phyloP scores from a whole-genome alignment of 2,113 vertebrate genomes.

The Myotis brandtii region DNA sequence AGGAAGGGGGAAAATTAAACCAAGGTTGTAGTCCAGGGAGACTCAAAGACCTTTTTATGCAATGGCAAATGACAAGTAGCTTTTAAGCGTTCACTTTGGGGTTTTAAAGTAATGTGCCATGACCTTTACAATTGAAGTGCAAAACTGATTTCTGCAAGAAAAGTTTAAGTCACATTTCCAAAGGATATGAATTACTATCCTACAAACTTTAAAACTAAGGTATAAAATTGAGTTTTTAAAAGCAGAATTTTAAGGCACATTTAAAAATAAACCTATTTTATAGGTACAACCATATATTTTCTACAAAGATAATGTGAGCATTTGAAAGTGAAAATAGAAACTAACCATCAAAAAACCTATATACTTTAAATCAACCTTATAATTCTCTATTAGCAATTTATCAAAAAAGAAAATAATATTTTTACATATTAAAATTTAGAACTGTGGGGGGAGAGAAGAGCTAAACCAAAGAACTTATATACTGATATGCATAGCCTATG shows the following conservation, averaged over 20 bases:
- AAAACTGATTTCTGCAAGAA: conserved; percentile 59
- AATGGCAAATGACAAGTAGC: conserved; percentile 17
- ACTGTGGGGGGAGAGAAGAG: background rate
- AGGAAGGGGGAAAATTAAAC: conserved; percentile 38
- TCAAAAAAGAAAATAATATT: background rate
- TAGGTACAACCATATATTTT: background rate
- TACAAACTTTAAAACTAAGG: conserved; percentile 14
- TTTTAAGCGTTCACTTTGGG: conserved; percentile 26
- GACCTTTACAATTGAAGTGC: conserved; percentile 41
- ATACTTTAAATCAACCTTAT: background rate
- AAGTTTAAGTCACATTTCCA: conserved; percentile 48
- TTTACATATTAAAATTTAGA: background rate
- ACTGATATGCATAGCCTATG: too few species aligned
- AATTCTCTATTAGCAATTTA: conserved; percentile 17
- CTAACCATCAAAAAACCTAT: background rate
- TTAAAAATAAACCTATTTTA: conserved; percentile 50
- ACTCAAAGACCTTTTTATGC: background rate
- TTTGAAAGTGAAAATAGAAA: background rate
- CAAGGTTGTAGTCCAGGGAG: background rate
- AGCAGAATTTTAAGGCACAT: background rate
- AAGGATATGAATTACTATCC: background rate
- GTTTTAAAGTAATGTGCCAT: conserved; percentile 28
- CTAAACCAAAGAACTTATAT: too few species aligned
- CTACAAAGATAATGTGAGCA: background rate
- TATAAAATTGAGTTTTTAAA: conserved; percentile 24